A percentile compares a stretch with the other conserved stretches of the same genome.
These are phyloP conservation scores for Sphaerophoria taeniata DNA, from an alignment of 2,888 invertebrate genomes.

Conservation along the genomic window DNA sequence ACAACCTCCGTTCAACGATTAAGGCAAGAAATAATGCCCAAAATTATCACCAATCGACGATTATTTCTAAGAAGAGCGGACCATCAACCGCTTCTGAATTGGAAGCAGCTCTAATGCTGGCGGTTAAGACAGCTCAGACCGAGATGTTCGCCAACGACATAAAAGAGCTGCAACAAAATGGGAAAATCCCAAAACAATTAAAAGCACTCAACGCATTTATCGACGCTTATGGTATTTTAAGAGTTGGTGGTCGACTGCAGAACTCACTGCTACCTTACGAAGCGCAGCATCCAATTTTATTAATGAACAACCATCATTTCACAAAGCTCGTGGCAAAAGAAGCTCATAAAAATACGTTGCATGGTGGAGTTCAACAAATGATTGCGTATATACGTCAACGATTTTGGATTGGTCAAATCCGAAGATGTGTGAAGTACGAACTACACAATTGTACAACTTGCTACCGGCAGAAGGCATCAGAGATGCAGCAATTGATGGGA, in stretches of 20 bases:
- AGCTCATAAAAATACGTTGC: constrained; percentile 10
- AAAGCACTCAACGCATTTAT: constrained; percentile 14
- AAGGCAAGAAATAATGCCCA: too few relatives aligned
- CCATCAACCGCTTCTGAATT: not conserved
- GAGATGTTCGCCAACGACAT: constrained; percentile 2
- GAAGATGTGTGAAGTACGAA: not conserved
- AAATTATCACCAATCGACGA: not conserved
- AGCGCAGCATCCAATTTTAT: not conserved
- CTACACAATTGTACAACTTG: not conserved
- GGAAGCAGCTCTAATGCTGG: not conserved
- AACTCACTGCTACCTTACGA: not conserved
- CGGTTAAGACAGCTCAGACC: constrained; percentile 9
- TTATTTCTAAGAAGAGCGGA: not conserved
- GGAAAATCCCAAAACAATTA: not conserved
- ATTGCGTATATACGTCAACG: not conserved
- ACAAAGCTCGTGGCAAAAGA: constrained; percentile 10
- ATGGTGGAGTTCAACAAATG: constrained; percentile 16
- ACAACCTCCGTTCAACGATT: too few relatives aligned
- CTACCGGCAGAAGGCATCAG: constrained; percentile 21
- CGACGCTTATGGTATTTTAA: constrained; percentile 11
- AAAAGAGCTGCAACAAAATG: not conserved
- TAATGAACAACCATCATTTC: constrained; percentile 6
- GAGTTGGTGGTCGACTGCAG: constrained; percentile 21
- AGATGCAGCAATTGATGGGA: constrained; percentile 22
- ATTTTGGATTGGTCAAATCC: too few relatives aligned